Percentiles rank a stretch among this genome's conserved stretches.
phyloP scores from a whole-genome alignment of 1,140 invertebrate genomes.

The Spodoptera litura region DNA sequence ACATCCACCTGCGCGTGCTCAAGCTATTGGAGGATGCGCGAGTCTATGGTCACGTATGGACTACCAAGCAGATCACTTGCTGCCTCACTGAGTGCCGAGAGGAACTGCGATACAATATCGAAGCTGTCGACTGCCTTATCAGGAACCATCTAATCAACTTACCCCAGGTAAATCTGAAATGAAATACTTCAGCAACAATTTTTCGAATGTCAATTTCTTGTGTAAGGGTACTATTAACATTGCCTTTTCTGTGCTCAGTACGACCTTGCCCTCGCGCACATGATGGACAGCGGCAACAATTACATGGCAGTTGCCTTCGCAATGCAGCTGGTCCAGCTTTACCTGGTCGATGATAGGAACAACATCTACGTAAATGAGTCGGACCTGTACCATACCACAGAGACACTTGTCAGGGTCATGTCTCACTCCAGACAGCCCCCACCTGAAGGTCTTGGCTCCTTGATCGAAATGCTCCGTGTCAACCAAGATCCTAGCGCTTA shows the following conservation, averaged over 20 bases:
- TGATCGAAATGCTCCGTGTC: slow-evolving; percentile 92
- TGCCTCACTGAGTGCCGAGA: slow-evolving; percentile 94
- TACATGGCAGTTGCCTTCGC: slow-evolving; percentile 94
- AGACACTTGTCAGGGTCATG: slow-evolving; percentile 91
- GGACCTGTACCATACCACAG: slow-evolving; percentile 94
- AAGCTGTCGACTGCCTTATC: slow-evolving; percentile 96
- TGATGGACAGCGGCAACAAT: slow-evolving; percentile 95
- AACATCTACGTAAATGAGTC: slow-evolving; percentile 92
- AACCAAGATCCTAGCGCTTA: slow-evolving; percentile 90
- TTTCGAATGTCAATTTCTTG: too few species aligned
- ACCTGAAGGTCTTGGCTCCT: slow-evolving; percentile 92
- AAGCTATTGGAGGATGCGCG: slow-evolving; percentile 95
- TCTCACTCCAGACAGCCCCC: slow-evolving; percentile 90
- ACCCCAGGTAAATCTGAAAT: slow-evolving; percentile 70
- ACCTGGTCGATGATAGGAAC: slow-evolving; percentile 94
- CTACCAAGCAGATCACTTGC: slow-evolving; percentile 95
- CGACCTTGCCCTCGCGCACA: slow-evolving; percentile 93
- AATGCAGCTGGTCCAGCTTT: slow-evolving; percentile 96
- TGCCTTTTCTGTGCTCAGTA: slow-evolving; percentile 87
- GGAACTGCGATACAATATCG: slow-evolving; percentile 95
- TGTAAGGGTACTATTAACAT: not conserved
- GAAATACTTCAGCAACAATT: too few species aligned
- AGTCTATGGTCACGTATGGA: slow-evolving; percentile 95
- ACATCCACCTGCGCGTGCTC: slow-evolving; percentile 95
- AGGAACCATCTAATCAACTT: slow-evolving; percentile 89